Conservation (phyloP, 2,888 invertebrate genomes). For the Phortica magna region DNA sequence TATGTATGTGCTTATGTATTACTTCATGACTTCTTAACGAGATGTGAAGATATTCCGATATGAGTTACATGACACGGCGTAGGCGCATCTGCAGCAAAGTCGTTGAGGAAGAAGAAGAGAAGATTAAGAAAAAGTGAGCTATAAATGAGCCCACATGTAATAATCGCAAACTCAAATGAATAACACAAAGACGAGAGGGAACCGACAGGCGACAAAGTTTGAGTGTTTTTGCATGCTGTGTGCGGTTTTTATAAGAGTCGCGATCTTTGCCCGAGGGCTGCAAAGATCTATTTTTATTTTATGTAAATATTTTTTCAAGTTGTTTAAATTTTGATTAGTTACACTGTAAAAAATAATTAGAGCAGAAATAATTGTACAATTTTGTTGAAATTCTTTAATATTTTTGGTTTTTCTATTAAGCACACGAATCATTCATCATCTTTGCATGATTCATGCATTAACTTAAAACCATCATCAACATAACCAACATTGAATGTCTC, state of each 20-base stretch:
- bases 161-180: background rate
- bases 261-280: background rate
- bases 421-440: too few species aligned
- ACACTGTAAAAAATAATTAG: background rate
- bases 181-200: background rate
- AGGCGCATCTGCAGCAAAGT: background rate
- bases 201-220: background rate
- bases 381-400: background rate
- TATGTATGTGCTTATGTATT: background rate
- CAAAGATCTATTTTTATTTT: background rate
- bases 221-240: background rate
- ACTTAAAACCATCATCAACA: too few species aligned
- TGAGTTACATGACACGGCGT: background rate
- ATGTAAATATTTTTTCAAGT: background rate
- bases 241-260: background rate
- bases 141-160: slow-evolving; percentile 12
- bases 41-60: background rate
- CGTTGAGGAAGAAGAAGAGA: background rate
- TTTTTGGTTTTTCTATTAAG: background rate
- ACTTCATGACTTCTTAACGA: background rate
- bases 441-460: too few species aligned
- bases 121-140: background rate
- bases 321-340: background rate
- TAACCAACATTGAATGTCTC: too few species aligned
- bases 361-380: background rate